These are phyloP conservation scores for Aurelia sp. DNA, from an alignment of 30 jellyfish, hydroid and myxozoan species.

Conservation along the genomic window DNA sequence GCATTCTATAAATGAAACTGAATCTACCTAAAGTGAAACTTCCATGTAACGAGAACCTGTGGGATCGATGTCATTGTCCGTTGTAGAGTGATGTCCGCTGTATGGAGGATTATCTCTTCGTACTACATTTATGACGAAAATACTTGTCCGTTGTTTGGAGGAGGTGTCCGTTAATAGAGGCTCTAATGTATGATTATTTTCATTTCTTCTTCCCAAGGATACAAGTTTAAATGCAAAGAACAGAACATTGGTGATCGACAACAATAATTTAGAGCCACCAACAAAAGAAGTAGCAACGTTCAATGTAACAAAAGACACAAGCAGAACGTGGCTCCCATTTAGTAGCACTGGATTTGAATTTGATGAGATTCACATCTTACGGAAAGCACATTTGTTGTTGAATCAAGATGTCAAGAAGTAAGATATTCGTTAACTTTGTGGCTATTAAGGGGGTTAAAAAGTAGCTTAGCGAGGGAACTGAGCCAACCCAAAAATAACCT, in stretches of 20 bases:
- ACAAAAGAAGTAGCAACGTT: constrained; percentile 27
- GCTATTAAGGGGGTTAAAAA: no score
- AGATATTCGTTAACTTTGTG: not conserved
- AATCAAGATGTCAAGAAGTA: constrained; percentile 23
- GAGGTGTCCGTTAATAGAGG: no score
- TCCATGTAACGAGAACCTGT: no score
- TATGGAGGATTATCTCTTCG: no score
- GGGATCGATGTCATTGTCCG: no score
- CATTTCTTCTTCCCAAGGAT: constrained; percentile 24
- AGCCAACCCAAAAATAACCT: no score
- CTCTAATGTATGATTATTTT: not conserved
- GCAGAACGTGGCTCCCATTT: constrained; percentile 63
- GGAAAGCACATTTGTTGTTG: constrained; percentile 51
- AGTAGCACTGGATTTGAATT: constrained; percentile 22
- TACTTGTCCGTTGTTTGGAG: no score
- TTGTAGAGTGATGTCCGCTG: no score
- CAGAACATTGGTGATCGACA: constrained; percentile 52
- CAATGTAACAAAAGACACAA: constrained; percentile 16
- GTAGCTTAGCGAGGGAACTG: no score
- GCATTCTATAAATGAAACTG: no score
- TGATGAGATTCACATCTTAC: constrained; percentile 65
- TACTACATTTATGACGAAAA: no score
- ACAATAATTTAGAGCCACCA: constrained; percentile 68
- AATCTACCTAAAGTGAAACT: no score
- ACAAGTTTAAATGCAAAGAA: constrained; percentile 47